phyloP scores from a whole-genome alignment of 2,888 invertebrate species.

The Hydrotaea cyrtoneurina region DNA sequence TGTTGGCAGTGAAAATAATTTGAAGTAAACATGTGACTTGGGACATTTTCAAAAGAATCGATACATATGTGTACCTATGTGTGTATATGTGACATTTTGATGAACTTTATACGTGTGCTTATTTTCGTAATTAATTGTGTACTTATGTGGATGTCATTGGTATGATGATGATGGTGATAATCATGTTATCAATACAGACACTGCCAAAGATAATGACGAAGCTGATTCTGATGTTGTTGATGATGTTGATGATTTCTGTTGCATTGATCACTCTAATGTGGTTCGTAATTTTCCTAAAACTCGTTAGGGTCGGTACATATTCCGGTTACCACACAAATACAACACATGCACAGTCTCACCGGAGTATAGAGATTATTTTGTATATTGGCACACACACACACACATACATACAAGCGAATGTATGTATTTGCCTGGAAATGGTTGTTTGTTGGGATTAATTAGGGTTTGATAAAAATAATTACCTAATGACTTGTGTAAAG shows the following conservation, averaged over 20 bases:
- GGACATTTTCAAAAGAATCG: neutral
- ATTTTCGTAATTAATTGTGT: conserved; percentile 57
- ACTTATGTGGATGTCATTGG: conserved; percentile 51
- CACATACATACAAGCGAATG: no score
- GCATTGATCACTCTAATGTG: neutral
- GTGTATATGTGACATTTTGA: neutral
- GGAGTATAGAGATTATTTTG: neutral
- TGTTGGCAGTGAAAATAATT: no score
- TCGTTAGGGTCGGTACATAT: neutral
- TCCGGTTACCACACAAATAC: neutral
- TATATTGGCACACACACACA: neutral
- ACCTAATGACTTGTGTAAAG: neutral
- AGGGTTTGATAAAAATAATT: neutral
- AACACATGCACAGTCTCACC: neutral
- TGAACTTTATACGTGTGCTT: neutral
- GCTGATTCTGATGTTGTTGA: neutral
- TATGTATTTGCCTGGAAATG: neutral
- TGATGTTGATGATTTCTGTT: neutral
- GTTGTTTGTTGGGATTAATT: neutral
- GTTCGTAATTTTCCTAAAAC: neutral
- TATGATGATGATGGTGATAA: conserved; percentile 41
- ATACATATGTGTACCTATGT: neutral
- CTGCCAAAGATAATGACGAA: neutral
- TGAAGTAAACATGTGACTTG: neutral
- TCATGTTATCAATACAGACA: neutral